phyloP scores from a whole-genome alignment of 2,113 vertebrate species.

The Plotosus lineatus region DNA sequence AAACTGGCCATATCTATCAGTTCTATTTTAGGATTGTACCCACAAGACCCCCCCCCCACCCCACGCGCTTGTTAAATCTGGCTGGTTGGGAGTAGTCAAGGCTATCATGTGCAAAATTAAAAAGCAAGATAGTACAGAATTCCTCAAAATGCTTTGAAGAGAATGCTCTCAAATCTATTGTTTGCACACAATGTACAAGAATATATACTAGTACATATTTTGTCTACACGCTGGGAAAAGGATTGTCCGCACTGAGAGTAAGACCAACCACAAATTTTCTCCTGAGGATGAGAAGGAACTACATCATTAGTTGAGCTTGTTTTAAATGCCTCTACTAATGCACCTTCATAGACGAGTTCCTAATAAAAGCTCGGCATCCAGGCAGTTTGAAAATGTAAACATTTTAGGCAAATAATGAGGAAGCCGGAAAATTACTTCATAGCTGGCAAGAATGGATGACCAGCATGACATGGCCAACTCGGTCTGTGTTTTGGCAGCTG shows the following conservation, averaged over 20 bases:
- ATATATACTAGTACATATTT: background rate
- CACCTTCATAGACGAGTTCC: background rate
- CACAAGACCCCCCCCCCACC: too few relatives aligned
- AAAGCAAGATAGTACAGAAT: background rate
- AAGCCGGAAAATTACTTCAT: conserved; percentile 13
- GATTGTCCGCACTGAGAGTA: background rate
- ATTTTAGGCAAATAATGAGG: background rate
- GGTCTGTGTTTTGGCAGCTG: conserved; percentile 20
- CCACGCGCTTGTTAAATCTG: too few relatives aligned
- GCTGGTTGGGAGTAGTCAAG: background rate
- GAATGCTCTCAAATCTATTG: background rate
- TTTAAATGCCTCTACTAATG: background rate
- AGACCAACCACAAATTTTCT: background rate
- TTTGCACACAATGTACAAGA: background rate
- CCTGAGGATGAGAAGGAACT: background rate
- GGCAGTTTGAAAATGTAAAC: background rate
- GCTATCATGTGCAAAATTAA: background rate
- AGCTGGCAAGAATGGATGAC: conserved; percentile 8
- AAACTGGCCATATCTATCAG: too few relatives aligned
- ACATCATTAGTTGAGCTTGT: background rate
- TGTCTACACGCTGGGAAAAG: background rate
- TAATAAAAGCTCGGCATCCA: background rate
- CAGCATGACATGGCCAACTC: conserved; percentile 12
- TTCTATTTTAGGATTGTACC: too few relatives aligned
- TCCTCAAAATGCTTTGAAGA: background rate